Evolutionary conservation across 2,113 vertebrate genomes (phyloP).

Genomic region (Gadus macrocephalus): DNA sequence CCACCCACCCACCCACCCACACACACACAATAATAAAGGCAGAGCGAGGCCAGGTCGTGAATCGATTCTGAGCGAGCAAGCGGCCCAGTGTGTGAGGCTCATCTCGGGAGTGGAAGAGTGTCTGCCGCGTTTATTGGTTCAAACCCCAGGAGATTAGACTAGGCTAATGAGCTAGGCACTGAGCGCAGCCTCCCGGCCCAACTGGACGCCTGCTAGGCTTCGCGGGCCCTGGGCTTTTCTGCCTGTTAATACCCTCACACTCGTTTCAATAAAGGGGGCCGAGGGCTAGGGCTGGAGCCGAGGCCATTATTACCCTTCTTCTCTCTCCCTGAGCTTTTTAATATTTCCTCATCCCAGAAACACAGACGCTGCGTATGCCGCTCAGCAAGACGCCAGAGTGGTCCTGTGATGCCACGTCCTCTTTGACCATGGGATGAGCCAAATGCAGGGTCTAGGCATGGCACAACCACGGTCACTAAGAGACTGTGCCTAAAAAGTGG

Average conservation of each 20-base stretch:
- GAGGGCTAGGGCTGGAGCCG: conserved; percentile 51
- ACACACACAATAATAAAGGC: conserved; percentile 37
- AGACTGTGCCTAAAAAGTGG: neutral
- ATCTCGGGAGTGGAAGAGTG: conserved; percentile 67
- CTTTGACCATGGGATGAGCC: no score
- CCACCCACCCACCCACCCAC: conserved; percentile 17
- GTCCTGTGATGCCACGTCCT: conserved; percentile 34
- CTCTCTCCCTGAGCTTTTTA: conserved; percentile 65
- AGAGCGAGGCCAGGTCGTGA: conserved; percentile 45
- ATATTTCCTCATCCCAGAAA: conserved; percentile 60
- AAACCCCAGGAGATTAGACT: conserved; percentile 72
- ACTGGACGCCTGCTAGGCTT: conserved; percentile 39
- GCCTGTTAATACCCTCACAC: conserved; percentile 65
- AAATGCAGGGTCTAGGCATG: conserved; percentile 25
- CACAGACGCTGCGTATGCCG: conserved; percentile 42
- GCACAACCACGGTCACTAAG: neutral
- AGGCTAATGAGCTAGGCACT: conserved; percentile 87
- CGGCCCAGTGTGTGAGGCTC: conserved; percentile 42
- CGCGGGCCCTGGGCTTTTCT: conserved; percentile 63
- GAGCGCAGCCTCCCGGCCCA: conserved; percentile 68
- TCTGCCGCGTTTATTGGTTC: conserved; percentile 73
- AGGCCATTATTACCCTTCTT: conserved; percentile 69
- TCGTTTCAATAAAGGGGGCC: conserved; percentile 65
- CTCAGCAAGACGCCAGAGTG: conserved; percentile 38
- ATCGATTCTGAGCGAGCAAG: conserved; percentile 54